Percentiles rank a stretch among this genome's conserved stretches.
Evolutionary conservation across 1,140 invertebrate genomes (phyloP).

Genomic region (Sycophila sp.): DNA sequence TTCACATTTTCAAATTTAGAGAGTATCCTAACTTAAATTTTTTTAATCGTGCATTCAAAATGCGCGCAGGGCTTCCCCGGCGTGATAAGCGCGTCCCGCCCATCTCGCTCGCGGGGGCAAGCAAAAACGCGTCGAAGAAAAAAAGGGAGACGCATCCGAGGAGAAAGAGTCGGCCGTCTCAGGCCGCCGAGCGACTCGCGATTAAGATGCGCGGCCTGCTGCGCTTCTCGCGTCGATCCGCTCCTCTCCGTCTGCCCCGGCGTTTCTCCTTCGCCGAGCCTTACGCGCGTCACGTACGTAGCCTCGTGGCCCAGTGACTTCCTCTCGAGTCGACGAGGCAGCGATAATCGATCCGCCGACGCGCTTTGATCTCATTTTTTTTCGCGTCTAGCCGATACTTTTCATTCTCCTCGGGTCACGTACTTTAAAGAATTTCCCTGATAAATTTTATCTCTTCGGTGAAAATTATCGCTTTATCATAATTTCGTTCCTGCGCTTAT

Average conservation of each 20-base stretch:
- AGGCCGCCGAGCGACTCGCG: constrained; percentile 17
- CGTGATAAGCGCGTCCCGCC: no score
- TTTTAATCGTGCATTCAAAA: no score
- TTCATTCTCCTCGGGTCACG: no score
- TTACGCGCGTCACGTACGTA: neutral
- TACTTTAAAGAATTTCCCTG: no score
- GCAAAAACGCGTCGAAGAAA: neutral
- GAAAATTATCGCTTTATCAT: no score
- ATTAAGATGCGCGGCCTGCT: constrained; percentile 15
- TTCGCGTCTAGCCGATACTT: no score
- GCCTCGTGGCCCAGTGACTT: constrained; percentile 44
- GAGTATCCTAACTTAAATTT: no score
- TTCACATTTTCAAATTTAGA: no score
- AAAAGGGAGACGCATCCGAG: neutral
- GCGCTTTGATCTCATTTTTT: no score
- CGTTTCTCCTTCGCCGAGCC: neutral
- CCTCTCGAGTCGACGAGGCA: constrained; percentile 3
- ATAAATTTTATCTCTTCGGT: no score
- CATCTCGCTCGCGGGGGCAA: neutral
- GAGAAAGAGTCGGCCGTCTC: constrained; percentile 24
- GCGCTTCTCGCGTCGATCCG: neutral
- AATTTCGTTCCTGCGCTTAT: no score
- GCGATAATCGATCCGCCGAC: constrained; percentile 14
- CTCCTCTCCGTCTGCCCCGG: neutral
- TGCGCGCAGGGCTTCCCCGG: no score